A percentile compares a stretch with the other conserved stretches of the same genome.
Conservation (phyloP, 2,888 invertebrate genomes). For the Choreutis nemorana region DNA sequence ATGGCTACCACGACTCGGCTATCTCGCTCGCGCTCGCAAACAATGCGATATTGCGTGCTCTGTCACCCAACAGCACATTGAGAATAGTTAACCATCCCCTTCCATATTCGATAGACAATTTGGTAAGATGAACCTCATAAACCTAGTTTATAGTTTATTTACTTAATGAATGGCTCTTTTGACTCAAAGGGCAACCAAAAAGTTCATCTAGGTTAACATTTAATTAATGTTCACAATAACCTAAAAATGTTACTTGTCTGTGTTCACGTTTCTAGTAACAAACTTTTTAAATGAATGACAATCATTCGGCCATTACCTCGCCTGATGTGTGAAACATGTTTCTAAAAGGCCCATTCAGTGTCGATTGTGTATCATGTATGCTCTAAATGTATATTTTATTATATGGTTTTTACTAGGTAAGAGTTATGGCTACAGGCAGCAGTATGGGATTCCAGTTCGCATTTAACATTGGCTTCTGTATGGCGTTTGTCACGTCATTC, state of each 20-base stretch:
- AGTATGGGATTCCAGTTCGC: constrained; percentile 68
- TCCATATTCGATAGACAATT: constrained; percentile 69
- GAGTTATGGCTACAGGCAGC: constrained; percentile 52
- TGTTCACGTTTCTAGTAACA: too few relatives aligned
- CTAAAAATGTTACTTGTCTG: too few relatives aligned
- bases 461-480: constrained; percentile 79
- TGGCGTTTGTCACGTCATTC: constrained; percentile 77
- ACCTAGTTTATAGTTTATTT: not conserved
- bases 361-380: too few relatives aligned
- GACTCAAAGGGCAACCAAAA: too few relatives aligned
- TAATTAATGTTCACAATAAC: too few relatives aligned
- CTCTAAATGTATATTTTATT: too few relatives aligned
- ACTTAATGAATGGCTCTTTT: not conserved
- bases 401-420: constrained; percentile 41
- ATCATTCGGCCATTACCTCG: too few relatives aligned
- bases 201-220: too few relatives aligned
- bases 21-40: constrained; percentile 71
- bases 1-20: constrained; percentile 78
- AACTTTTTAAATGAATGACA: too few relatives aligned
- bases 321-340: too few relatives aligned
- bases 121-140: constrained; percentile 62
- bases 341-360: too few relatives aligned
- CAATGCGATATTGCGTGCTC: constrained; percentile 66
- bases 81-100: constrained; percentile 72
- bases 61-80: constrained; percentile 46